Evolutionary conservation across 1,140 invertebrate species (phyloP).

Genomic region (Camponotus pennsylvanicus): DNA sequence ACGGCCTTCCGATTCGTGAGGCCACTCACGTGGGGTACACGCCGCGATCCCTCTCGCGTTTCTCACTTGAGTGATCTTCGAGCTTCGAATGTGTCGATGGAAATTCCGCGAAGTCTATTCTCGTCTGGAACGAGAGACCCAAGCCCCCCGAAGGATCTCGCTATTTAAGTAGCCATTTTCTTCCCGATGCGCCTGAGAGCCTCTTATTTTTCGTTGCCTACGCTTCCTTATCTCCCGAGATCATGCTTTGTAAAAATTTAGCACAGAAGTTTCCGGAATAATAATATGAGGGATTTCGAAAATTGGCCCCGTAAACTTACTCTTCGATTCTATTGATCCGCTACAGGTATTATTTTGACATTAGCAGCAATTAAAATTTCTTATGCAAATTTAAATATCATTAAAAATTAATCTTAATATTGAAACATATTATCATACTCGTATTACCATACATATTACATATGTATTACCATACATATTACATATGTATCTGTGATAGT

Average conservation of each 20-base stretch:
- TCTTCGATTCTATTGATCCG: neutral
- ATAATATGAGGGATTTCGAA: neutral
- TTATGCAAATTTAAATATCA: neutral
- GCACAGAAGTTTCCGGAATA: neutral
- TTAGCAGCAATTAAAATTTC: neutral
- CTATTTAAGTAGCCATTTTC: slow-evolving; percentile 25
- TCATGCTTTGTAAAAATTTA: neutral
- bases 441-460: no score
- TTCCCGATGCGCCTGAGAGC: neutral
- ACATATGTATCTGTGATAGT: neutral
- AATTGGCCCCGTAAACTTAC: neutral
- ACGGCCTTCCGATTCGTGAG: slow-evolving; percentile 71
- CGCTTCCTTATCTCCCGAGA: neutral
- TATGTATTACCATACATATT: no score
- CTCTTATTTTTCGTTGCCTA: neutral
- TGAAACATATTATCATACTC: no score
- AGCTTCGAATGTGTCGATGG: slow-evolving; percentile 56
- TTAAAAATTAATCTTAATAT: neutral
- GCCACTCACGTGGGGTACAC: slow-evolving; percentile 37
- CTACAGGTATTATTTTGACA: neutral
- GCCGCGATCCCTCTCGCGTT: slow-evolving; percentile 14
- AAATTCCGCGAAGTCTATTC: slow-evolving; percentile 66
- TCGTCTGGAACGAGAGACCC: slow-evolving; percentile 1
- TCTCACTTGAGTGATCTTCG: slow-evolving; percentile 63
- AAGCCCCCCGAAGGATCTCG: slow-evolving; percentile 8